Evolutionary conservation across 1,140 invertebrate genomes (phyloP), one percentile per base, ranked within the genome.

Genomic region (Tetraneura akinire): DNA sequence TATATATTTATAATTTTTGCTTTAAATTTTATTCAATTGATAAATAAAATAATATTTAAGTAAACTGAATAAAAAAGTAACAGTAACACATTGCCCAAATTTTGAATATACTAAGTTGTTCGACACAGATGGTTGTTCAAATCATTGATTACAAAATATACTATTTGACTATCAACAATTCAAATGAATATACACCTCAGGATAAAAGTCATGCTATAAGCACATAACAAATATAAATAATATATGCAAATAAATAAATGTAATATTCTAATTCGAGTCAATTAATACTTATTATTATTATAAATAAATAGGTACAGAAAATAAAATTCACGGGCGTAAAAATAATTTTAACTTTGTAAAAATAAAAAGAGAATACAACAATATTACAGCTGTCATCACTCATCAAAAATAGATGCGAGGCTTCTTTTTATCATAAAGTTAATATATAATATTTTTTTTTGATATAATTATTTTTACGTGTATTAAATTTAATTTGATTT

Each of bases 401-500:
- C 55, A 47, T 78, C 37, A 29, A 78, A 60, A 78, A 78, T 37
- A 78, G 55, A 78, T 62, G 74, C 37, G 74, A 78, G 74, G 74
- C 74, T 62, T 78, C 16, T 62, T 74, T 74, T 74, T 71, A 68
- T 74, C 29, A 74, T 60, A 78, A 55, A 78, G 45, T 45, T n/a
- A n/a, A n/a, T n/a, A n/a, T n/a, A n/a, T n/a, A n/a, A n/a, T n/a
- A n/a, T n/a, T n/a, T n/a, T 78, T 76, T 55, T 53, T 55, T 14
- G 42, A 53, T 45, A 55, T 76, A 76, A 74, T 37, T 76, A 76
- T 60, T 78, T 57, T 74, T 78, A 60, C 8, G 74, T 78, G 53
- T 78, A 78, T 62, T 78, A 78, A 78, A 78, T 62, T 78, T n/a
- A 78, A 62, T 78, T 78, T 78, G 74, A 78, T 78, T 78, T 62